phyloP scores from a whole-genome alignment of 2,888 invertebrate species.

The Axea sp. region DNA sequence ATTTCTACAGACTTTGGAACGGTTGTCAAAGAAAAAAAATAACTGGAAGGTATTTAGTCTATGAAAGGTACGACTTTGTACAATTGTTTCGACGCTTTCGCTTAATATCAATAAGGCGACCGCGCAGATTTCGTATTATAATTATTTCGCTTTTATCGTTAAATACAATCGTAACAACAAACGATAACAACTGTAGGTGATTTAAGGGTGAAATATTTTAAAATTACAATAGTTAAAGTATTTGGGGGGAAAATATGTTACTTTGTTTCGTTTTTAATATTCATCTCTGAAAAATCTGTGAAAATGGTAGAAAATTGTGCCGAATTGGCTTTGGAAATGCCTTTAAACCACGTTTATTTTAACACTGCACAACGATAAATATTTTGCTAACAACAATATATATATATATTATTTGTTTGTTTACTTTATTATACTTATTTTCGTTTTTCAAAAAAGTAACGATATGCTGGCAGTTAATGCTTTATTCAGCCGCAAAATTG shows the following conservation, averaged over 20 bases:
- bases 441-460: slow-evolving; percentile 39
- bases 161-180: slow-evolving; percentile 12
- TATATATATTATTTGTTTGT: slow-evolving; percentile 20
- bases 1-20: slow-evolving; percentile 64
- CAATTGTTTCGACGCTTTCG: slow-evolving; percentile 28
- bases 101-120: slow-evolving; percentile 8
- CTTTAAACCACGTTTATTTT: slow-evolving; percentile 19
- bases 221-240: slow-evolving; percentile 3
- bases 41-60: slow-evolving; percentile 27
- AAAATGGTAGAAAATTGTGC: slow-evolving; percentile 30
- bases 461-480: slow-evolving; percentile 42
- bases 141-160: neutral
- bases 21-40: neutral
- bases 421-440: slow-evolving; percentile 12
- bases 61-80: slow-evolving; percentile 49
- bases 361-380: slow-evolving; percentile 38
- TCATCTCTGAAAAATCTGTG: slow-evolving; percentile 31
- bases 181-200: slow-evolving; percentile 1
- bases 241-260: slow-evolving; percentile 27
- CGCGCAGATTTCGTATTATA: neutral
- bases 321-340: slow-evolving; percentile 8
- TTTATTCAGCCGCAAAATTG: slow-evolving; percentile 17
- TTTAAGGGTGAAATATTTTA: neutral
- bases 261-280: neutral
- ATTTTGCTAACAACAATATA: slow-evolving; percentile 41